Conservation (phyloP, 2,888 invertebrate genomes). For the Caenorhabditis doughertyi region DNA sequence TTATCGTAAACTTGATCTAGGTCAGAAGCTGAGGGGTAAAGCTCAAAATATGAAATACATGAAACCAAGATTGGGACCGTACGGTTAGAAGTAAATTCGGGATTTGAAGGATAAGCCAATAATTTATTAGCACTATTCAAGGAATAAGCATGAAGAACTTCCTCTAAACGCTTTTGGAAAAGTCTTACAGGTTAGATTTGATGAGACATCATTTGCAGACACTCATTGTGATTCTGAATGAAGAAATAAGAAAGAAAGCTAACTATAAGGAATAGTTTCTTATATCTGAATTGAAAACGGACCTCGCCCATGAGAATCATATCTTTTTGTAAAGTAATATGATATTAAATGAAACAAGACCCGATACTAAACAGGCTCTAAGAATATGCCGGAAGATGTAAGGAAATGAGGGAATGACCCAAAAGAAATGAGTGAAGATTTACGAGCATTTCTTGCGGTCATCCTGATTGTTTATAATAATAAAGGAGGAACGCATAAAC, state of each 20-base stretch:
- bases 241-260: too few relatives aligned
- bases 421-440: conserved; percentile 42
- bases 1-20: conserved; percentile 17
- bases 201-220: too few relatives aligned
- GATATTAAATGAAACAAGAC: conserved; percentile 28
- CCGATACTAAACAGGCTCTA: conserved; percentile 6
- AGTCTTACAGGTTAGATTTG: too few relatives aligned
- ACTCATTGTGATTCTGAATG: too few relatives aligned
- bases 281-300: background rate
- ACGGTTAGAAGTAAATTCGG: background rate
- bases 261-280: background rate
- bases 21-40: conserved; percentile 8
- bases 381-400: background rate
- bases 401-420: conserved; percentile 48
- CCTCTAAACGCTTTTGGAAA: too few relatives aligned
- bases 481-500: conserved; percentile 38
- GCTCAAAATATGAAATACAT: background rate
- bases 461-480: conserved; percentile 58
- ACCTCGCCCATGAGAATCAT: conserved; percentile 17
- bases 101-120: background rate
- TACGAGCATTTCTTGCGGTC: conserved; percentile 49
- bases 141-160: too few relatives aligned
- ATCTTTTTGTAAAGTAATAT: conserved; percentile 27
- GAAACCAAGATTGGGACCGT: background rate
- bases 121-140: too few relatives aligned